Evolutionary conservation across 2,888 invertebrate genomes (phyloP), one percentile per base, ranked within the genome.

Genomic region (Vanessa cardui): DNA sequence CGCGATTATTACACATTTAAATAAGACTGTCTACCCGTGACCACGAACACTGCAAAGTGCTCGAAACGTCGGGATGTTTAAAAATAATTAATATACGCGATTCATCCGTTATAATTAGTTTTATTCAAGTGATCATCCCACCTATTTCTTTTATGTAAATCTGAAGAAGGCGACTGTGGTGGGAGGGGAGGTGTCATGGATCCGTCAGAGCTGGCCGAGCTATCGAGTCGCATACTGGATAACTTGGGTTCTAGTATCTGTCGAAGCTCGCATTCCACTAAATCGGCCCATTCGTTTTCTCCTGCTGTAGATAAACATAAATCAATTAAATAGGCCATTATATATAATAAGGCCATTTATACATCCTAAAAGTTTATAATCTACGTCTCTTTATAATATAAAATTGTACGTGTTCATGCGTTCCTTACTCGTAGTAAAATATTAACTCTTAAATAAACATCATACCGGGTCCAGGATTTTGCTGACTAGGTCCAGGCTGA

Each of bases 201-300:
- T 90, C 95, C 87, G 69, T 90, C 89, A 0, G 96, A 96, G 77
- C 95, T 95, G 33, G 93, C 94, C n/a, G 95, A 94, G 9, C 94
- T 94, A 74, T 94, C 93, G 64, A 95, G 85, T 47, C 94, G 88
- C 83, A 95, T 84, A 74, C 93, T 92, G n/a, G 96, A 95, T 63
- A 96, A 87, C 82, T 95, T 95, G 1, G 96, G 96, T 80, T 96
- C 96, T 72, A 96, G 84, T 78, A 96, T 96, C 83, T 96, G 95
- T 20, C 96, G 93, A 26, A 97, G 90, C 83, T 97, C 97, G 56
- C 96, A 96, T 83, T 97, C 96, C 12, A 96, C 96, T 59, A 96
- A 94, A 77, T 96, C 96, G 1, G 96, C 96, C 97, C 97, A 97
- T 85, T 96, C 96, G 44, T 96, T 94, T 77, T 96, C 96, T 74